These are phyloP conservation scores for Oophaga sylvatica DNA, from an alignment of 2,797 vertebrate species.

Conservation along the genomic window DNA sequence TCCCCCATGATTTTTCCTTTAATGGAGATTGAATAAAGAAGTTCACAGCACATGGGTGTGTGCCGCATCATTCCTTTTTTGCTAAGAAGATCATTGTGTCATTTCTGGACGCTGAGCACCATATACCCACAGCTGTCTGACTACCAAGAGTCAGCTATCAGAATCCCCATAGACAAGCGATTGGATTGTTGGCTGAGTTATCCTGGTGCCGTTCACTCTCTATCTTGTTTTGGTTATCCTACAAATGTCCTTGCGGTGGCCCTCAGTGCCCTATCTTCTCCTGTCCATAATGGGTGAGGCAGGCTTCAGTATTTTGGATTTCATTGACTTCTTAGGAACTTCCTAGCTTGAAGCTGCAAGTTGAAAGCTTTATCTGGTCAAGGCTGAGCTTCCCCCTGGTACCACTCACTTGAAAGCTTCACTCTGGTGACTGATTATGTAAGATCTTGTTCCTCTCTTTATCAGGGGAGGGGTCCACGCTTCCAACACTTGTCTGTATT, in stretches of 20 bases:
- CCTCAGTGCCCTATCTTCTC: background rate
- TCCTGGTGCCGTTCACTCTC: too few relatives aligned
- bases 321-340: constrained; percentile 17
- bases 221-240: background rate
- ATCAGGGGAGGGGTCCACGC: background rate
- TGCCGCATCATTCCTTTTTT: too few relatives aligned
- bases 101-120: too few relatives aligned
- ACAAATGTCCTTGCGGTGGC: background rate
- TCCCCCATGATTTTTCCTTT: too few relatives aligned
- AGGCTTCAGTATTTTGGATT: background rate
- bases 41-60: too few relatives aligned
- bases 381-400: background rate
- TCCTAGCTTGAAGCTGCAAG: background rate
- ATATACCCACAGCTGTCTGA: too few relatives aligned
- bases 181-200: too few relatives aligned
- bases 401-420: background rate
- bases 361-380: constrained; percentile 8
- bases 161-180: too few relatives aligned
- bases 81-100: too few relatives aligned
- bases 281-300: background rate
- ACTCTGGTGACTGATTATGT: constrained; percentile 29
- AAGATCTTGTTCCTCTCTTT: constrained; percentile 1
- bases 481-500: constrained; percentile 31
- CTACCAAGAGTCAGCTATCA: too few relatives aligned
- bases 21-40: too few relatives aligned